Conservation (phyloP, 2,113 vertebrate genomes). For the Podilymbus podiceps region DNA sequence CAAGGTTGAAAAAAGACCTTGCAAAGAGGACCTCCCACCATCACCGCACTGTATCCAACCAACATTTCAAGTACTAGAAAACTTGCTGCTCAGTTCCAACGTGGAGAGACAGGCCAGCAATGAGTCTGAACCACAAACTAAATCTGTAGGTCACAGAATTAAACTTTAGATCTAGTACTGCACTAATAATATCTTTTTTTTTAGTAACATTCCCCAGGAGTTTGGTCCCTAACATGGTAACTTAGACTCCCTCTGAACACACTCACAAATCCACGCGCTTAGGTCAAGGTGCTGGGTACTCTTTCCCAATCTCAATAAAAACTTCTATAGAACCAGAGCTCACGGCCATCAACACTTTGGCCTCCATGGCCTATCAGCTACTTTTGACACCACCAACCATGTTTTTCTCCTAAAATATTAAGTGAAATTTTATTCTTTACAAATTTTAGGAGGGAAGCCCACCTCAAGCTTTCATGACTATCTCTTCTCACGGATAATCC, state of each 20-base stretch:
- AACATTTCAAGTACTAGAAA: neutral
- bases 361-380: neutral
- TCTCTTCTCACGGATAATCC: neutral
- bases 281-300: neutral
- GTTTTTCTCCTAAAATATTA: neutral
- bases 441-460: neutral
- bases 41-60: neutral
- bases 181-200: neutral
- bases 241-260: neutral
- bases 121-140: neutral
- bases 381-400: neutral
- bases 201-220: neutral
- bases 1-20: neutral
- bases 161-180: neutral
- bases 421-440: neutral
- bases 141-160: neutral
- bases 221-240: neutral
- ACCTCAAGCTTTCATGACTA: neutral
- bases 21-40: neutral
- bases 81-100: neutral
- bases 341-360: neutral
- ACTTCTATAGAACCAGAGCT: neutral
- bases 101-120: neutral
- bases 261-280: neutral
- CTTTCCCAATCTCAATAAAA: neutral